Evolutionary conservation across 2,888 invertebrate genomes (phyloP).

Genomic region (Cerceris rybyensis): DNA sequence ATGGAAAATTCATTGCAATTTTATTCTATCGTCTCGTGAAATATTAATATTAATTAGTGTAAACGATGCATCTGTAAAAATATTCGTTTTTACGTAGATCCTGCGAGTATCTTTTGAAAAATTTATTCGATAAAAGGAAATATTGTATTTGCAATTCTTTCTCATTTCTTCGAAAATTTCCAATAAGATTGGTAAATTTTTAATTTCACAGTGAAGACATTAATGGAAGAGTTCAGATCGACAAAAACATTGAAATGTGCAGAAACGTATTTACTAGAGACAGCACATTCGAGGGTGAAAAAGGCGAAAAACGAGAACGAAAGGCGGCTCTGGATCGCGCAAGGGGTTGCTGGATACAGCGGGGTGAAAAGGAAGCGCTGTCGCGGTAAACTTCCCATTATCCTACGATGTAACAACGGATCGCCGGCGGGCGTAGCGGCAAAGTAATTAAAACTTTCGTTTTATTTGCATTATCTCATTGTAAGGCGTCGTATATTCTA

Average conservation of each 20-base stretch:
- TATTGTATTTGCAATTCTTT: no score
- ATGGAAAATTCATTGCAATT: background rate
- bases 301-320: constrained; percentile 18
- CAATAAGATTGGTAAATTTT: no score
- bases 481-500: constrained; percentile 81
- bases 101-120: no score
- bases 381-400: constrained; percentile 80
- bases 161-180: no score
- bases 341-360: constrained; percentile 46
- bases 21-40: no score
- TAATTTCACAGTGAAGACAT: no score
- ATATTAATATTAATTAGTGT: no score
- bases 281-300: background rate
- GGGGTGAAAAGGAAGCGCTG: constrained; percentile 62
- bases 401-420: constrained; percentile 78
- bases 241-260: background rate
- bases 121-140: no score
- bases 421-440: constrained; percentile 76
- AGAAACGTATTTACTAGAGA: background rate
- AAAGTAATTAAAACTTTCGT: constrained; percentile 82
- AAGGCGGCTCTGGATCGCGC: constrained; percentile 14
- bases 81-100: no score
- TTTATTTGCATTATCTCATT: constrained; percentile 82
- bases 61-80: no score
- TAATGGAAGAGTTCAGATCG: no score